Percentiles rank a stretch among this genome's conserved stretches.
phyloP scores from a whole-genome alignment of 2,888 invertebrate species.

The Platycheirus albimanus region DNA sequence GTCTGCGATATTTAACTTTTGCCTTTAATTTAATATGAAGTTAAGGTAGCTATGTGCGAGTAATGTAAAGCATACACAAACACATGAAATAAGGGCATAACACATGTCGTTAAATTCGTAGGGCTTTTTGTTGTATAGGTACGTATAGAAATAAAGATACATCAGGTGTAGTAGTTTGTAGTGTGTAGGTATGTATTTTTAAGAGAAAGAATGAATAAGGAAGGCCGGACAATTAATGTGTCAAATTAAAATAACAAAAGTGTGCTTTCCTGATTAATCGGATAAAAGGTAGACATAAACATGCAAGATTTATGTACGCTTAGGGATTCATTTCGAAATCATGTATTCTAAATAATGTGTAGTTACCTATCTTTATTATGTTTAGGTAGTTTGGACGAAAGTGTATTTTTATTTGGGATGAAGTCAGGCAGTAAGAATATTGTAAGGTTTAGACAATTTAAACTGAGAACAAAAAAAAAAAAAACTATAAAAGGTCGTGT shows the following conservation, averaged over 20 bases:
- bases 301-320: conserved; percentile 29
- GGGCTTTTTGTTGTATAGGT: conserved; percentile 1
- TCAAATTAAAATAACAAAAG: conserved; percentile 50
- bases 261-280: conserved; percentile 35
- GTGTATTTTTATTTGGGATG: background rate
- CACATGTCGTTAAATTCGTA: conserved; percentile 24
- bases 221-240: conserved; percentile 39
- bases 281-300: conserved; percentile 1
- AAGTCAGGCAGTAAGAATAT: too few relatives aligned
- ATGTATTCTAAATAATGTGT: background rate
- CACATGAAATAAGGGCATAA: background rate
- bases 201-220: background rate
- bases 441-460: too few relatives aligned
- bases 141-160: too few relatives aligned
- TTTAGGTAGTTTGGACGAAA: background rate
- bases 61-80: background rate
- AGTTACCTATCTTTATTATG: background rate
- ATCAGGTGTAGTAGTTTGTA: too few relatives aligned
- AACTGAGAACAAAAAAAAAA: too few relatives aligned
- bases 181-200: background rate
- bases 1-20: conserved; percentile 53
- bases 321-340: background rate
- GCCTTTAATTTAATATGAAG: conserved; percentile 34
- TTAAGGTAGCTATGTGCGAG: background rate
- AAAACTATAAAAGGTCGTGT: too few relatives aligned